Evolutionary conservation across 1,140 invertebrate species (phyloP), one percentile per base, ranked within the genome.

Genomic region (Bombus haemorrhoidalis): DNA sequence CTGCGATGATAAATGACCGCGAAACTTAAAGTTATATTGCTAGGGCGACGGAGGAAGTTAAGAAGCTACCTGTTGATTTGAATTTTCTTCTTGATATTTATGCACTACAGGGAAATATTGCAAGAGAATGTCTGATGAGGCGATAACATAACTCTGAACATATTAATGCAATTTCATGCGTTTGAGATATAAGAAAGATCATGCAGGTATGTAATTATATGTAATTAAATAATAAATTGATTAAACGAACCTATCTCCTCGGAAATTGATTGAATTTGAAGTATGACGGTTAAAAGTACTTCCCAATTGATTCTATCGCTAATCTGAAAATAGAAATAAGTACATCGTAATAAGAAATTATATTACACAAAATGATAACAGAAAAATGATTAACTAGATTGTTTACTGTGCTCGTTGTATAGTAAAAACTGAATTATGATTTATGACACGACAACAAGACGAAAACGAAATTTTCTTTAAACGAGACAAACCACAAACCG

Each of bases 21-120:
- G 88, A 89, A 89, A 83, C 87, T 79, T 39, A 86, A 82, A 78
- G 79, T 89, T 86, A 83, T 75, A 79, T 74, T 37, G 83, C 53
- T 37, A 57, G 75, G 66, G 34, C 47, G 37, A 53, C 53, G 64
- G 13, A 59, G 64, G 68, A 43, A 82, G 68, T 47, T 41, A 83
- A 85, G 79, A 76, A 82, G 87, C 87, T 85, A 89, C 88, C 79
- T 89, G 87, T 89, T 89, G 87, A 89, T 89, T 73, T 78, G 28
- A 64, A 75, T 62, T 47, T 79, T 53, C 69, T 69, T 74, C 69
- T 41, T n/a, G 43, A 89, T 89, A 86, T 85, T 89, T 86, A 89
- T 88, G 37, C 25, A 57, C 34, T 75, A 76, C 62, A 47, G 53
- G 41, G 71, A 80, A 83, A 85, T 85, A 77, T 85, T 74, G 59